Percentiles rank a stretch among this genome's conserved stretches.
phyloP scores from a whole-genome alignment of 1,140 invertebrate genomes.

The Eubasilissa regina region DNA sequence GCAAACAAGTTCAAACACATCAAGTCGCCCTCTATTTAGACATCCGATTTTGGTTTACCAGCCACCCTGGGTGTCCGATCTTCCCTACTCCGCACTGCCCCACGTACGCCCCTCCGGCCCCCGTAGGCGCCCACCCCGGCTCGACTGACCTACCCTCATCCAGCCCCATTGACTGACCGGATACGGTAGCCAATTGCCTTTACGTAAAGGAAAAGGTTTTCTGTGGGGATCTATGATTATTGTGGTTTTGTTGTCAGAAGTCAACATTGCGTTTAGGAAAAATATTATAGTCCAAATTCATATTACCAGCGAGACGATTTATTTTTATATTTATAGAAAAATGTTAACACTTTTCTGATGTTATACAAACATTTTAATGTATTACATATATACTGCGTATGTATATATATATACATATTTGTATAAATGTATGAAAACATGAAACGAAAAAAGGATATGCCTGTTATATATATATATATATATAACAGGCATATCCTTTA shows the following conservation, averaged over 20 bases:
- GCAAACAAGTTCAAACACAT: constrained; percentile 6
- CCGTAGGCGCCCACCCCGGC: neutral
- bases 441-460: too few species aligned
- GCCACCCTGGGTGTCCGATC: constrained; percentile 26
- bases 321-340: too few species aligned
- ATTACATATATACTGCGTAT: too few species aligned
- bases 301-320: too few species aligned
- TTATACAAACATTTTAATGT: too few species aligned
- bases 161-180: constrained; percentile 51
- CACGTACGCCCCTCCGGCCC: neutral
- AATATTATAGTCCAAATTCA: too few species aligned
- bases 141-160: constrained; percentile 36
- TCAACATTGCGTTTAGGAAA: constrained; percentile 4
- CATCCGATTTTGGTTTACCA: constrained; percentile 25
- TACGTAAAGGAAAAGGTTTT: constrained; percentile 34
- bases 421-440: too few species aligned
- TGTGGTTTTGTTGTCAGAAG: constrained; percentile 15
- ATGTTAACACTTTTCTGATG: too few species aligned
- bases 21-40: constrained; percentile 34
- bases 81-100: constrained; percentile 13
- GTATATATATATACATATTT: too few species aligned
- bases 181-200: constrained; percentile 55
- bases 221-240: constrained; percentile 6
- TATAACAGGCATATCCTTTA: too few species aligned
- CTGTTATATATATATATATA: too few species aligned